A percentile compares a stretch with the other conserved stretches of the same genome.
Conservation (phyloP, 2,888 invertebrate genomes). For the Drosophila mercatorum region DNA sequence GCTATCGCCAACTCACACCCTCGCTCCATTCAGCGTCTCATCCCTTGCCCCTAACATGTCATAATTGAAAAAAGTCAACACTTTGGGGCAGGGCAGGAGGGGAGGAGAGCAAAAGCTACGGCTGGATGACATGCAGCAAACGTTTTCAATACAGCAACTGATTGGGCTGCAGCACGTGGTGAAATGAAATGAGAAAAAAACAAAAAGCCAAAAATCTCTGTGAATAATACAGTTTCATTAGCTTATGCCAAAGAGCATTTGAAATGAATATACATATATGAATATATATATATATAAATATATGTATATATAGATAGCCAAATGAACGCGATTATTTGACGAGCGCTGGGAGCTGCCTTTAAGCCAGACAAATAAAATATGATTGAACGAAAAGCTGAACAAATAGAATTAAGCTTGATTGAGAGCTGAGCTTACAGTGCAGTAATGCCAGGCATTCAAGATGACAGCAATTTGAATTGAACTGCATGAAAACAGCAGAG, state of each 20-base stretch:
- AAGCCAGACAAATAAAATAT: conserved; percentile 40
- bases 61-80: conserved; percentile 64
- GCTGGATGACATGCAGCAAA: conserved; percentile 11
- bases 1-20: conserved; percentile 13
- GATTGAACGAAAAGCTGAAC: conserved; percentile 54
- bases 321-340: conserved; percentile 78
- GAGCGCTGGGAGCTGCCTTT: conserved; percentile 47
- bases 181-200: neutral
- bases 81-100: neutral
- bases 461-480: neutral
- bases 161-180: neutral
- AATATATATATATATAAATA: neutral
- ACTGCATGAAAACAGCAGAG: neutral
- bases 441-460: neutral
- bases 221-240: neutral
- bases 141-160: neutral
- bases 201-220: neutral
- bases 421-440: neutral
- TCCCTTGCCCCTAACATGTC: conserved; percentile 19
- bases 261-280: neutral
- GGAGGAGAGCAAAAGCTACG: neutral
- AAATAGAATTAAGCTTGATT: neutral
- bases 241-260: neutral
- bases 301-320: conserved; percentile 35
- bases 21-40: neutral